These are phyloP conservation scores for Drosophila guanche DNA, from an alignment of 1,140 invertebrate genomes.

Conservation along the genomic window DNA sequence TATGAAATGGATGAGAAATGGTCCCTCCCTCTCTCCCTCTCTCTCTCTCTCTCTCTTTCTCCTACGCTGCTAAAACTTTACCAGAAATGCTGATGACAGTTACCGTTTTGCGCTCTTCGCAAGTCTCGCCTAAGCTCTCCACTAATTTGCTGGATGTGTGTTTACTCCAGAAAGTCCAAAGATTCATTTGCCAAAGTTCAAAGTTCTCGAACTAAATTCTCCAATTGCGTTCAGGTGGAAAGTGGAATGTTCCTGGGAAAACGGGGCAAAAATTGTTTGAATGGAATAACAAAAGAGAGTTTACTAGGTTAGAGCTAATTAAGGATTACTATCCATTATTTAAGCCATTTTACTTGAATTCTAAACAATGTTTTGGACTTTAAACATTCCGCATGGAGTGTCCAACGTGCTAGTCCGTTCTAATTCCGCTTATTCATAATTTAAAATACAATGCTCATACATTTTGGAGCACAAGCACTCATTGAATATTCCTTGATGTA, in stretches of 20 bases:
- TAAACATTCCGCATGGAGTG: too few relatives aligned
- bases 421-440: too few relatives aligned
- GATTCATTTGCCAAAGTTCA: background rate
- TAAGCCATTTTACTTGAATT: too few relatives aligned
- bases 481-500: conserved; percentile 9
- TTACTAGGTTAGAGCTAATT: background rate
- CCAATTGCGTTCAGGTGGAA: background rate
- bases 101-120: conserved; percentile 6
- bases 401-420: too few relatives aligned
- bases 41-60: background rate
- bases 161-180: conserved; percentile 1
- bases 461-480: background rate
- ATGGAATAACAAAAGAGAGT: background rate
- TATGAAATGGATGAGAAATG: conserved; percentile 18
- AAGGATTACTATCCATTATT: too few relatives aligned
- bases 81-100: conserved; percentile 19
- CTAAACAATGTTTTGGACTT: too few relatives aligned
- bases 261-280: too few relatives aligned
- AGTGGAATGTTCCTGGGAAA: too few relatives aligned
- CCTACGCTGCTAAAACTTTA: conserved; percentile 3
- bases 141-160: conserved; percentile 5
- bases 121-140: conserved; percentile 7
- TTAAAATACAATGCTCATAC: background rate
- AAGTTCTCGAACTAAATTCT: conserved; percentile 7
- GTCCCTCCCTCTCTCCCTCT: background rate